These are phyloP conservation scores for Aegithalos caudatus DNA, from an alignment of 2,113 vertebrate species.

Conservation along the genomic window DNA sequence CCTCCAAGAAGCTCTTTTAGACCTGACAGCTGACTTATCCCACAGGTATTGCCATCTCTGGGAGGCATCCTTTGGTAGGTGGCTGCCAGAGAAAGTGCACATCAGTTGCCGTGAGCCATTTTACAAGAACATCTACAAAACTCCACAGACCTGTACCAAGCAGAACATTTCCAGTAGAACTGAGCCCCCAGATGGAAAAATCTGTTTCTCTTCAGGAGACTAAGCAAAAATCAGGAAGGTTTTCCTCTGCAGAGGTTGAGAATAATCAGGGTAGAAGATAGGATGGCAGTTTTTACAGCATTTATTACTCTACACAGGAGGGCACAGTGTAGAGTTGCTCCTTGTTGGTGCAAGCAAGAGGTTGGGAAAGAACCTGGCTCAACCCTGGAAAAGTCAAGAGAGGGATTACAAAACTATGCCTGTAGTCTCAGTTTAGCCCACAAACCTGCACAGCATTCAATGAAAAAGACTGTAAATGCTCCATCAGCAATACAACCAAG, in stretches of 20 bases:
- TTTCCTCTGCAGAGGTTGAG: background rate
- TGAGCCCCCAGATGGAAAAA: background rate
- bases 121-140: background rate
- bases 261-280: background rate
- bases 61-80: background rate
- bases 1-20: background rate
- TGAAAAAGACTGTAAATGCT: background rate
- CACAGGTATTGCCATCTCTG: background rate
- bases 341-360: background rate
- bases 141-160: background rate
- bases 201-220: background rate
- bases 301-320: background rate
- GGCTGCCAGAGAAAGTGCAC: background rate
- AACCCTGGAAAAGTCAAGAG: background rate
- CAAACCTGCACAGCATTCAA: background rate
- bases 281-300: background rate
- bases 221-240: background rate
- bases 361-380: background rate
- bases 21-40: background rate
- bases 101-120: background rate
- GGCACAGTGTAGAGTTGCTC: background rate
- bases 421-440: background rate
- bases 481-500: background rate
- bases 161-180: background rate
- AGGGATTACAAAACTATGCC: background rate